Evolutionary conservation across 2,888 invertebrate genomes (phyloP).

Genomic region (Nyleta sp.): DNA sequence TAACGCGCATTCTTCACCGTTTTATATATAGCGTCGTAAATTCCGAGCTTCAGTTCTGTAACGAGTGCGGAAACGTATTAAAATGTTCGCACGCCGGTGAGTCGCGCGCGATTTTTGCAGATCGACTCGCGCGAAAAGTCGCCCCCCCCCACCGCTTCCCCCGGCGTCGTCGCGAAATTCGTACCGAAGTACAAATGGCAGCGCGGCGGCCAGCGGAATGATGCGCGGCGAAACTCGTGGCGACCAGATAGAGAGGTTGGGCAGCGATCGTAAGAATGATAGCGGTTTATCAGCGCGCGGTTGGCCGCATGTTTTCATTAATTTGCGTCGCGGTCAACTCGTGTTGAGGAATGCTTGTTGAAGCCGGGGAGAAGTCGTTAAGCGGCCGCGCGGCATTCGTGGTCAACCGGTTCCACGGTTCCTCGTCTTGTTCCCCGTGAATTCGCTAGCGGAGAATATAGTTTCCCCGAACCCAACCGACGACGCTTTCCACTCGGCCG

Average conservation of each 20-base stretch:
- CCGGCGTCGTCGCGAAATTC: too few relatives aligned
- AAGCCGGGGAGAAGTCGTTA: constrained; percentile 75
- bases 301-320: constrained; percentile 79
- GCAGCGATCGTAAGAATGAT: constrained; percentile 66
- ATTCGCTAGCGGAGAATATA: constrained; percentile 71
- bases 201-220: too few relatives aligned
- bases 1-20: constrained; percentile 31
- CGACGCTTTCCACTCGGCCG: constrained; percentile 71
- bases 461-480: constrained; percentile 65
- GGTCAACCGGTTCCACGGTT: constrained; percentile 77
- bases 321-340: constrained; percentile 78
- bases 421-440: constrained; percentile 77
- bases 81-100: too few relatives aligned
- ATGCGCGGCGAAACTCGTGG: constrained; percentile 45
- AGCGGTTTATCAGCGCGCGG: constrained; percentile 78
- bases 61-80: constrained; percentile 11
- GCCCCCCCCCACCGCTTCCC: too few relatives aligned
- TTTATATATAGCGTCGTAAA: constrained; percentile 30
- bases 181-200: too few relatives aligned
- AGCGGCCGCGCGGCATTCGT: constrained; percentile 73
- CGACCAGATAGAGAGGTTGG: constrained; percentile 67
- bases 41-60: constrained; percentile 9
- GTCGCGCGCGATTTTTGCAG: too few relatives aligned
- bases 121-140: too few relatives aligned
- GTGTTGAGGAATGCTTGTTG: constrained; percentile 76